Conservation (phyloP, 2,888 invertebrate genomes). For the Tetragonula carbonaria region DNA sequence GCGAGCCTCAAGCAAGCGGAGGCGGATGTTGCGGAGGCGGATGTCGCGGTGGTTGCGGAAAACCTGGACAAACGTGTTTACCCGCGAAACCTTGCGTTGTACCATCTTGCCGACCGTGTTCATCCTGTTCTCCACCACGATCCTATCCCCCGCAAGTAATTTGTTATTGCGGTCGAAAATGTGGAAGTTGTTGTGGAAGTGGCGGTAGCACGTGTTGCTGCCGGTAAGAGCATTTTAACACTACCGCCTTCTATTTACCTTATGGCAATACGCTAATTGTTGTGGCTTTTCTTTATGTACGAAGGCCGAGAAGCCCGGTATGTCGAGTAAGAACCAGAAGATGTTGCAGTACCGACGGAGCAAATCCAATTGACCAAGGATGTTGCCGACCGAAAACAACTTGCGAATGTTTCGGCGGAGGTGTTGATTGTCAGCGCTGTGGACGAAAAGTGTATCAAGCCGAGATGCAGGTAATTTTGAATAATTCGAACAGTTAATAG, state of each 20-base stretch:
- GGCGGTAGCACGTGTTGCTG: conserved; percentile 58
- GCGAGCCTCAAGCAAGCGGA: conserved; percentile 67
- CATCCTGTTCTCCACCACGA: conserved; percentile 70
- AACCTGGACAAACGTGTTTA: conserved; percentile 73
- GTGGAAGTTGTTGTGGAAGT: conserved; percentile 38
- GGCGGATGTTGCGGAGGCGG: conserved; percentile 78
- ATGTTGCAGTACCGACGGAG: conserved; percentile 56
- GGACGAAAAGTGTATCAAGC: conserved; percentile 82
- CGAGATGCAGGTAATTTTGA: conserved; percentile 78
- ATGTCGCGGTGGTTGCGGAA: conserved; percentile 77
- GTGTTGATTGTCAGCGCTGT: conserved; percentile 81
- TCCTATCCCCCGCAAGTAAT: conserved; percentile 62
- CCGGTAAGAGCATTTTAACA: conserved; percentile 66
- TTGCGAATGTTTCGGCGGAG: conserved; percentile 79
- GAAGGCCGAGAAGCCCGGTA: conserved; percentile 54
- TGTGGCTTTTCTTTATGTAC: conserved; percentile 40
- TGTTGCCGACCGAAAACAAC: conserved; percentile 62
- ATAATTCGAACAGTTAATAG: conserved; percentile 5
- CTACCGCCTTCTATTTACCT: conserved; percentile 19
- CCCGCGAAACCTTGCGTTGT: conserved; percentile 69
- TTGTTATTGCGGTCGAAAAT: conserved; percentile 62
- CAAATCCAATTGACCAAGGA: conserved; percentile 35
- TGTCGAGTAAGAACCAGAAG: conserved; percentile 41
- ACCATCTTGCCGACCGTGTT: conserved; percentile 69
- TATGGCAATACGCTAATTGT: conserved; percentile 24